Evolutionary conservation across 2,888 invertebrate species (phyloP), one percentile per base, ranked within the genome.

Genomic region (Apamea crenata): DNA sequence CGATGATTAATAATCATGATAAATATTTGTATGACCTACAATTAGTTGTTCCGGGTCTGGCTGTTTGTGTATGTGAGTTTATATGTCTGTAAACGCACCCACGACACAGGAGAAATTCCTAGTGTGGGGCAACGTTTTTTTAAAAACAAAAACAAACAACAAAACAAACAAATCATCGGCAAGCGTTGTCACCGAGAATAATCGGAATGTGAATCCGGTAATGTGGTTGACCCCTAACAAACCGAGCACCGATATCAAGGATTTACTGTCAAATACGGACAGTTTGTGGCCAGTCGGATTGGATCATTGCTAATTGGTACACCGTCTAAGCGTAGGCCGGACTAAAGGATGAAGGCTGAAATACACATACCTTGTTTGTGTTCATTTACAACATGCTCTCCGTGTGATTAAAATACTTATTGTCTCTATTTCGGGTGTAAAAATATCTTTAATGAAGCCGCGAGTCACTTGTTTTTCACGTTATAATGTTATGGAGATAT

Each of bases 261-360:
- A 53, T 63, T 53, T 73, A 82, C 61, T 50, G 50, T 36, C 61
- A 12, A 44, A 32, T 16, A 32, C 32, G 53, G 12, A 44, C n/a
- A 81, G 21, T 53, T 82, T 81, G 32, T 53, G 16, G 53, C n/a
- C 74, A 50, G 18, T 74, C 21, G 18, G 5, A n/a, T 18, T 61
- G 61, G 40, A 61, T 61, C 50, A 61, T 61, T 61, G 29, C 8
- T 81, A 81, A 81, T 72, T 81, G 50, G n/a, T 81, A 32, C 4
- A 71, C 21, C 40, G 10, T 16, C 50, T 12, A 40, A 32, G 56
- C 18, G 25, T 59, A 40, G 1, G 18, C 16, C 3, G 32, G 32
- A 29, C 3, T 10, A 12, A 68, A 40, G 40, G 18, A 1, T 44
- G 18, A n/a, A 44, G 6, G 2, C 5, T 40, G 71, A 36, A 74